A percentile compares a stretch with the other conserved stretches of the same genome.
These are phyloP conservation scores for Priapulus caudatus DNA, from an alignment of 2,888 invertebrate genomes.

Conservation along the genomic window DNA sequence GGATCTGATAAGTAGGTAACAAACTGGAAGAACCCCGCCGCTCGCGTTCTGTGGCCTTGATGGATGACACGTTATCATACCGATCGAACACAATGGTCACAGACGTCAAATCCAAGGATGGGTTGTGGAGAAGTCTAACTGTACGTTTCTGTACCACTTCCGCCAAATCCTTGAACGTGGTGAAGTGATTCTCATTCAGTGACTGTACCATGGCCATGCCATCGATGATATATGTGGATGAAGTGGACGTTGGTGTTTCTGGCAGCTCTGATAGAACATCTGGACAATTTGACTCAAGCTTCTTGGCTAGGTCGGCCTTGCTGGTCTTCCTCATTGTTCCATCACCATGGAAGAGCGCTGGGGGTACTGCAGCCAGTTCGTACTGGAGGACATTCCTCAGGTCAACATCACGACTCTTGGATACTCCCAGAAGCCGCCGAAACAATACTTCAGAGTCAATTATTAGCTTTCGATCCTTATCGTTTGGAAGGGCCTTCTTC, in stretches of 20 bases:
- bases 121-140: no score
- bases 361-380: constrained; percentile 12
- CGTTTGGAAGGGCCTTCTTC: constrained; percentile 5
- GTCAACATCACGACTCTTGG: constrained; percentile 11
- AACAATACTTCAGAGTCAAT: constrained; percentile 9
- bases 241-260: neutral
- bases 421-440: constrained; percentile 12
- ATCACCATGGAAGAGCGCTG: constrained; percentile 12
- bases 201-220: constrained; percentile 2
- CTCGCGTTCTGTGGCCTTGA: no score
- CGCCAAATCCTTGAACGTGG: no score
- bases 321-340: constrained; percentile 11
- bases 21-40: no score
- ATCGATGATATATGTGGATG: constrained; percentile 12
- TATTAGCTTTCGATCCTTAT: constrained; percentile 7
- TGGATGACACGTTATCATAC: no score
- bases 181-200: no score
- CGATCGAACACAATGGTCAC: no score
- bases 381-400: constrained; percentile 7
- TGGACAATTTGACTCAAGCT: constrained; percentile 12
- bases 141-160: no score
- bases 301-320: constrained; percentile 12
- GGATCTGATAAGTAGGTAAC: no score
- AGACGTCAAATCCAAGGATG: no score
- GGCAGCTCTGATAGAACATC: constrained; percentile 2